A percentile compares a stretch with the other conserved stretches of the same genome.
phyloP scores from a whole-genome alignment of 2,888 invertebrate genomes.

The Cheilosia soror region DNA sequence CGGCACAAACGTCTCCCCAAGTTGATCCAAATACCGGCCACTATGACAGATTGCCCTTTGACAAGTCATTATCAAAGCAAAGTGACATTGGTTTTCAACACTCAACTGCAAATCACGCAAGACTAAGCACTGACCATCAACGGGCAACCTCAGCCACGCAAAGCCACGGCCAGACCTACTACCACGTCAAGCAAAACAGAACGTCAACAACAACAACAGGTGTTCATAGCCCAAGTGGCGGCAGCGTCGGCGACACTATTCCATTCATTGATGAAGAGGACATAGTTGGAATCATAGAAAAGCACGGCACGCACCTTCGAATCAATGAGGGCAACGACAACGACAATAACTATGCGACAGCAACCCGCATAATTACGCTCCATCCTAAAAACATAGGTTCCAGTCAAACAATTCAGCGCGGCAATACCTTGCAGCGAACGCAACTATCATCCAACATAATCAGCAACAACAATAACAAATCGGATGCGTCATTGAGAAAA shows the following conservation, averaged over 20 bases:
- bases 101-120: slow-evolving; percentile 27
- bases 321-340: slow-evolving; percentile 53
- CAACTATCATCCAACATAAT: slow-evolving; percentile 27
- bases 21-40: slow-evolving; percentile 55
- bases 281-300: slow-evolving; percentile 44
- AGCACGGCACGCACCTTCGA: slow-evolving; percentile 53
- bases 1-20: background rate
- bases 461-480: slow-evolving; percentile 16
- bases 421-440: slow-evolving; percentile 40
- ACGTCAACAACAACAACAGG: slow-evolving; percentile 31
- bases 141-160: background rate
- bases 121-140: slow-evolving; percentile 15
- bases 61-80: slow-evolving; percentile 41
- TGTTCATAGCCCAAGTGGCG: slow-evolving; percentile 19
- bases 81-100: slow-evolving; percentile 31
- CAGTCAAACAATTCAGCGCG: slow-evolving; percentile 69
- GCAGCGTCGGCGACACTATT: slow-evolving; percentile 56
- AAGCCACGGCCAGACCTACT: slow-evolving; percentile 28
- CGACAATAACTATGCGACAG: slow-evolving; percentile 31
- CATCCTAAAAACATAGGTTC: slow-evolving; percentile 73
- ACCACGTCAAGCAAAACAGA: slow-evolving; percentile 24
- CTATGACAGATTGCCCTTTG: slow-evolving; percentile 69
- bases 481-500: slow-evolving; percentile 36
- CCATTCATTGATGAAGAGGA: slow-evolving; percentile 76
- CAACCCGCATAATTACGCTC: slow-evolving; percentile 70